Evolutionary conservation across 1,140 invertebrate genomes (phyloP).

Genomic region (Mercenaria mercenaria): DNA sequence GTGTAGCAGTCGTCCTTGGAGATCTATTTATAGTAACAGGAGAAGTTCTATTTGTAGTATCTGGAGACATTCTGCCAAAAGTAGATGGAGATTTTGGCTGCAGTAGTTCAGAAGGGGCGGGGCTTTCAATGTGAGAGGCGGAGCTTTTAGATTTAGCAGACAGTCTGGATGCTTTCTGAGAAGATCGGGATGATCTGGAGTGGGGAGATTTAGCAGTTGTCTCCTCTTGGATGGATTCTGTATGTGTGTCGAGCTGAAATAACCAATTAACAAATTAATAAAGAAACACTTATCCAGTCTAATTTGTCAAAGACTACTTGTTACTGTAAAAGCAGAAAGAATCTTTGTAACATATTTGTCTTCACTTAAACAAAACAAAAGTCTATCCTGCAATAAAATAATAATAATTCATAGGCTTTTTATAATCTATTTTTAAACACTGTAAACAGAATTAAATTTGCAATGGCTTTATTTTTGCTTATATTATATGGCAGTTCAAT

Average conservation of each 20-base stretch:
- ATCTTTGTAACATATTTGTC: too few species aligned
- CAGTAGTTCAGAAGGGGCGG: not conserved
- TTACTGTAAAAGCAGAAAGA: too few species aligned
- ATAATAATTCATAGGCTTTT: too few species aligned
- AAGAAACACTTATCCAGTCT: too few species aligned
- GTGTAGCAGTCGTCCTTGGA: conserved; percentile 55
- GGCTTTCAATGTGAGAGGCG: not conserved
- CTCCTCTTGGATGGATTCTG: not conserved
- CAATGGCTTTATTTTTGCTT: too few species aligned
- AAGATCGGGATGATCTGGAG: not conserved
- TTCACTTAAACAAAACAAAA: too few species aligned
- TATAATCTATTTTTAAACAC: too few species aligned
- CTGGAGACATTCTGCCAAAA: not conserved
- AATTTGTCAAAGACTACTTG: too few species aligned
- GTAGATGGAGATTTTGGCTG: conserved; percentile 38
- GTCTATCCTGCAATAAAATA: too few species aligned
- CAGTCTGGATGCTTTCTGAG: not conserved
- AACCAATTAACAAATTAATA: not conserved
- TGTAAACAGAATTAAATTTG: too few species aligned
- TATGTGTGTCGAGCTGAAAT: not conserved
- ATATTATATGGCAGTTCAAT: too few species aligned
- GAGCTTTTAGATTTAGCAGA: conserved; percentile 38
- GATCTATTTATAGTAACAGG: conserved; percentile 50
- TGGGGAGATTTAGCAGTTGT: not conserved
- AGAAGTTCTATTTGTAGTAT: conserved; percentile 25